Percentiles rank a stretch among this genome's conserved stretches.
phyloP scores from a whole-genome alignment of 1,140 invertebrate species.

The Paraescarpia echinospica region DNA sequence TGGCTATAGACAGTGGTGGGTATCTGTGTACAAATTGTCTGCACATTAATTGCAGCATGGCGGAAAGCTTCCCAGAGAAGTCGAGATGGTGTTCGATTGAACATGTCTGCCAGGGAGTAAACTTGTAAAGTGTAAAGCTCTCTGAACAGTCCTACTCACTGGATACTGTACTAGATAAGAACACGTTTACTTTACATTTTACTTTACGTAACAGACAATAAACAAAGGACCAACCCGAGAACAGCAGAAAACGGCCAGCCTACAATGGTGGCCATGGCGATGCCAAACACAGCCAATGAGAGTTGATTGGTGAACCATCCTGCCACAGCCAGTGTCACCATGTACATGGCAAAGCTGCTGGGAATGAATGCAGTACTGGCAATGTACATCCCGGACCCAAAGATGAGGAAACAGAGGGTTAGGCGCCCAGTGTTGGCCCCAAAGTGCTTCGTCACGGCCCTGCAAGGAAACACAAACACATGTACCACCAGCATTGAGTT shows the following conservation, averaged over 20 bases:
- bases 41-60: too few relatives aligned
- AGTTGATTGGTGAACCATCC: constrained; percentile 67
- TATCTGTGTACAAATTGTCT: too few relatives aligned
- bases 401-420: constrained; percentile 78
- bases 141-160: too few relatives aligned
- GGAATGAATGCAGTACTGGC: constrained; percentile 88
- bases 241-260: constrained; percentile 73
- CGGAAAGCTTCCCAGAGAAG: too few relatives aligned
- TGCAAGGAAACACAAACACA: constrained; percentile 51
- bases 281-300: constrained; percentile 48
- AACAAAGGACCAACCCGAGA: constrained; percentile 42
- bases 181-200: too few relatives aligned
- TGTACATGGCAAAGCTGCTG: constrained; percentile 89
- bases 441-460: constrained; percentile 84
- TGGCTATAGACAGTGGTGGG: too few relatives aligned
- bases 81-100: too few relatives aligned
- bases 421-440: constrained; percentile 84
- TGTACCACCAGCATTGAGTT: neutral
- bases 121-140: too few relatives aligned
- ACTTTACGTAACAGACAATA: neutral
- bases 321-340: constrained; percentile 77
- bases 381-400: constrained; percentile 90
- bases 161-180: too few relatives aligned
- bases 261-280: constrained; percentile 51
- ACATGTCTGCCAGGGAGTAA: too few relatives aligned